Evolutionary conservation across 1,140 invertebrate species (phyloP), one percentile per base, ranked within the genome.

Genomic region (Brachionus asplanchnoidis): DNA sequence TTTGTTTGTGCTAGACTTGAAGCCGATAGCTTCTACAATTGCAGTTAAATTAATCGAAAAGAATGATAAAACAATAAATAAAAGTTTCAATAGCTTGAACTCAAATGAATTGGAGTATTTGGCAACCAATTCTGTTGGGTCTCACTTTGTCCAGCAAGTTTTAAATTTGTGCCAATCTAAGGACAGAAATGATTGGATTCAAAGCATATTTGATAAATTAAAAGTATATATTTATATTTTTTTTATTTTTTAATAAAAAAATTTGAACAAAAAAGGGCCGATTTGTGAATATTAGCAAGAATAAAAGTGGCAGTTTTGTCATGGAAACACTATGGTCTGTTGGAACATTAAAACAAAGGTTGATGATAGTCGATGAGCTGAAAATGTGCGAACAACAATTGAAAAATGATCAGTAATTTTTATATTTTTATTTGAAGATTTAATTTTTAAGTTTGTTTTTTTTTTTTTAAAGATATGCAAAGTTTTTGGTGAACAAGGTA

Each of bases 261-360:
- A 82, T 82, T 44, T 80, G 4, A 42, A 17, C 7, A 2, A n/a
- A 28, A 44, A 50, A 82, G 79, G 79, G 79, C 1, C 32, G 79
- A 65, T 36, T 12, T 32, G 36, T 68, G 28, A 82, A 65, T 82
- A 65, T 82, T 17, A 65, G 79, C 53, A 82, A 32, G 20, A 82
- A 82, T 82, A 60, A 68, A 82, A 82, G 79, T 82, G 79, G 79
- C 28, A 82, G 79, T 65, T 82, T 82, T 82, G 79, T 82, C 7
- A 82, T 82, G 79, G 79, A 82, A 28, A 82, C 79, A 4, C 26
- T 82, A 6, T 82, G 79, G 79, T 42, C 32, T 7, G 40, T 65
- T 20, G 53, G 20, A 6, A 82, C 32, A 26, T 36, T 82, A 44
- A 82, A 82, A 26, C 79, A 82, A 20, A 17, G 53, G 12, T 11